Evolutionary conservation across 1,140 invertebrate species (phyloP).

Genomic region (Lucilia cuprina): DNA sequence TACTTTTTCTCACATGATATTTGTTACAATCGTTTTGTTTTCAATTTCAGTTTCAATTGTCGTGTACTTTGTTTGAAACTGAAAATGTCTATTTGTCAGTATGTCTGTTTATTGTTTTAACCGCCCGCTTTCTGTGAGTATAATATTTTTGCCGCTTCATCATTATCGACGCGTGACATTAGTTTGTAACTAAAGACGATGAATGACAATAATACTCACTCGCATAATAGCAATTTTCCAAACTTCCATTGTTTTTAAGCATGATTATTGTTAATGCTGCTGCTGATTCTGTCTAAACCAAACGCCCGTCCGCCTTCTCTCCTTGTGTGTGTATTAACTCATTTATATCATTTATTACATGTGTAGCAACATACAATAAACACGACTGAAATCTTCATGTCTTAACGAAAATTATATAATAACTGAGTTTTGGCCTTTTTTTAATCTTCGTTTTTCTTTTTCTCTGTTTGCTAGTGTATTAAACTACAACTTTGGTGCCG

Average conservation of each 20-base stretch:
- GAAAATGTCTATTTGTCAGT: not conserved
- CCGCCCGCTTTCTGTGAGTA: not conserved
- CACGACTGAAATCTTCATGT: conserved; percentile 13
- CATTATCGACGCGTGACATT: conserved; percentile 16
- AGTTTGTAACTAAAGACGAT: not conserved
- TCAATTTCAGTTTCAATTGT: not conserved
- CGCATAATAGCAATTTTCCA: not conserved
- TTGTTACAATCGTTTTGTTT: not conserved
- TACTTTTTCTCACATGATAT: not conserved
- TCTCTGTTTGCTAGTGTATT: not conserved
- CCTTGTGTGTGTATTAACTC: not conserved
- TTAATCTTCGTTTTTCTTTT: not conserved
- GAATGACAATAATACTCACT: not conserved
- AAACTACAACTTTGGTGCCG: not conserved
- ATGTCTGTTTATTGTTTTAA: not conserved
- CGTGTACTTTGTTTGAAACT: not conserved
- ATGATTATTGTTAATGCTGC: not conserved
- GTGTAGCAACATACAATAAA: conserved; percentile 7
- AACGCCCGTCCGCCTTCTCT: not conserved
- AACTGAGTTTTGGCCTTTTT: not conserved
- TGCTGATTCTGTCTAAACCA: not conserved
- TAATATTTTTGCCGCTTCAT: not conserved
- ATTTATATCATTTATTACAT: not conserved
- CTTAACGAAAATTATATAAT: not conserved
- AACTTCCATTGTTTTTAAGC: not conserved